Conservation (phyloP, 1,140 invertebrate species). For the Mercenaria mercenaria region DNA sequence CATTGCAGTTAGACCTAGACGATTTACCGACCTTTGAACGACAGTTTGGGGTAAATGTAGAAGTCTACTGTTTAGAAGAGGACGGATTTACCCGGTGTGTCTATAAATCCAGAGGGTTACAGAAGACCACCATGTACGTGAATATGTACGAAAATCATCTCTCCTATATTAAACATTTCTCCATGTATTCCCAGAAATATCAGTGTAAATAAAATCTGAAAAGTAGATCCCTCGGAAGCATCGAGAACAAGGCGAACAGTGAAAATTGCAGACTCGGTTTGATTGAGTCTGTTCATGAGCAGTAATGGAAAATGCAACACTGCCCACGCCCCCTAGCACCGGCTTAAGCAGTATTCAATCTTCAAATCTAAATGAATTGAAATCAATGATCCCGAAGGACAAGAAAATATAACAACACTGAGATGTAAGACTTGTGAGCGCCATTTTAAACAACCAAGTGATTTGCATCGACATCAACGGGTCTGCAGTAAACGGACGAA, state of each 20-base stretch:
- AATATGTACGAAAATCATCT: slow-evolving; percentile 53
- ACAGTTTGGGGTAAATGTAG: neutral
- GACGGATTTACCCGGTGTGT: slow-evolving; percentile 76
- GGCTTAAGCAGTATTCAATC: too few species aligned
- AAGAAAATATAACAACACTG: too few species aligned
- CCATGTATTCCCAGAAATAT: slow-evolving; percentile 27
- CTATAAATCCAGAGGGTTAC: neutral
- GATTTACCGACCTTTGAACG: slow-evolving; percentile 20
- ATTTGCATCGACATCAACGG: slow-evolving; percentile 5
- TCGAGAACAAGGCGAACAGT: too few species aligned
- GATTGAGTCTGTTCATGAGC: too few species aligned
- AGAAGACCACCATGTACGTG: slow-evolving; percentile 25
- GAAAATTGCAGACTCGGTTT: too few species aligned
- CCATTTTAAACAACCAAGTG: neutral
- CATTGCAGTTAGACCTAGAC: too few species aligned
- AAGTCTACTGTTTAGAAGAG: slow-evolving; percentile 18
- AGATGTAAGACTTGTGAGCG: slow-evolving; percentile 28
- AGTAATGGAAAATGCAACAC: too few species aligned
- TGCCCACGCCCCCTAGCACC: too few species aligned
- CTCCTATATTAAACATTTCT: slow-evolving; percentile 7
- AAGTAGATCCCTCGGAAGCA: too few species aligned
- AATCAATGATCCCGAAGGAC: too few species aligned
- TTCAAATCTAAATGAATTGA: too few species aligned
- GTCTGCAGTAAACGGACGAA: slow-evolving; percentile 10
- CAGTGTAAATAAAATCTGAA: too few species aligned